These are phyloP conservation scores for Todus mexicanus DNA, from an alignment of 2,797 vertebrate genomes.

Conservation along the genomic window DNA sequence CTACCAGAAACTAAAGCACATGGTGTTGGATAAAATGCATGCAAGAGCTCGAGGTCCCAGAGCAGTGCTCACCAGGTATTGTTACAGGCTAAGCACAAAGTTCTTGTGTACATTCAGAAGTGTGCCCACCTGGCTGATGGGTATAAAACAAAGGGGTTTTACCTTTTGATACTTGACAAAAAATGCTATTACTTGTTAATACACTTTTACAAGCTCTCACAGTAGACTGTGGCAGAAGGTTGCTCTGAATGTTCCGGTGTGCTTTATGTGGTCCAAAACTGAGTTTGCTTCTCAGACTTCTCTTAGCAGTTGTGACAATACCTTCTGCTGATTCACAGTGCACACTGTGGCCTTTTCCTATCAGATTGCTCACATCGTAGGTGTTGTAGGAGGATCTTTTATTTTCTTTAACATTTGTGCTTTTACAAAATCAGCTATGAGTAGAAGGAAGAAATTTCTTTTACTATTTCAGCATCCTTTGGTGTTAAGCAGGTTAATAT, in stretches of 20 bases:
- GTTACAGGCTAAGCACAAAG: background rate
- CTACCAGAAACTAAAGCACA: conserved; percentile 99
- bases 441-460: background rate
- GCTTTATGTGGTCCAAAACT: background rate
- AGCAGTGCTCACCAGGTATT: conserved; percentile 95
- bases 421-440: background rate
- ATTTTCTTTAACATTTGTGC: background rate
- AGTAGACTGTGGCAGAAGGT: background rate
- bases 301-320: background rate
- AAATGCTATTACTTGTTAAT: background rate
- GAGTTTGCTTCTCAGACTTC: background rate
- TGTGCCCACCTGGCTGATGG: background rate
- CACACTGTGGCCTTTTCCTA: background rate
- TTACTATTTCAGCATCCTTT: background rate
- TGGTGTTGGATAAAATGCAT: conserved; percentile 99
- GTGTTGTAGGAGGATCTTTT: background rate
- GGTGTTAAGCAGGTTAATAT: background rate
- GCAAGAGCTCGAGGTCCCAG: conserved; percentile 94
- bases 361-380: background rate
- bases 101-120: background rate
- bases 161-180: background rate
- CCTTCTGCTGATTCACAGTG: background rate
- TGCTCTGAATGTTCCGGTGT: background rate
- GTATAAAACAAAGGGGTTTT: background rate
- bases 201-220: background rate